A percentile compares a stretch with the other conserved stretches of the same genome.
phyloP scores from a whole-genome alignment of 2,797 vertebrate genomes.

The Carapus acus region DNA sequence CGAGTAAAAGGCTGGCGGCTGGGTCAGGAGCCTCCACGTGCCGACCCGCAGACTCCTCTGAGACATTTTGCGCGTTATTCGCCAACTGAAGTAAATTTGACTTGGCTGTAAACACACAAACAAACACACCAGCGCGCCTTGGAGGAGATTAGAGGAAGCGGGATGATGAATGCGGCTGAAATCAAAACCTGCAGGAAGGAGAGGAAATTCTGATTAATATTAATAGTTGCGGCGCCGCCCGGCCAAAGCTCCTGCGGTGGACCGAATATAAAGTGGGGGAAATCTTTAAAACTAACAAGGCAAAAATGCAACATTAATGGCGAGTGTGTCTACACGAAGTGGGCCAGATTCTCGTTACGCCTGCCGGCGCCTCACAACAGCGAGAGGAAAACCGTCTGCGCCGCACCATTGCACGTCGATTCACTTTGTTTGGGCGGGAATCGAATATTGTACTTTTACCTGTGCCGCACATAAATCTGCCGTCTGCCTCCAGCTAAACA shows the following conservation, averaged over 20 bases:
- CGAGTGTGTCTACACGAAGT: too few relatives aligned
- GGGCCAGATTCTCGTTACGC: too few relatives aligned
- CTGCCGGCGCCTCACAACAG: too few relatives aligned
- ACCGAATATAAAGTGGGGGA: neutral
- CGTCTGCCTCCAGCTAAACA: constrained; percentile 31
- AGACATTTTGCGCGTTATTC: too few relatives aligned
- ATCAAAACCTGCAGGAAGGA: neutral
- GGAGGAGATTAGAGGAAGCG: neutral
- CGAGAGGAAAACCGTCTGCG: constrained; percentile 5
- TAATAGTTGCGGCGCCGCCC: neutral
- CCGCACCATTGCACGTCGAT: neutral
- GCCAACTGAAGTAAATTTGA: too few relatives aligned
- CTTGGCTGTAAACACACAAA: too few relatives aligned
- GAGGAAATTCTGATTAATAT: neutral
- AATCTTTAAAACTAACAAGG: too few relatives aligned
- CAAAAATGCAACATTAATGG: neutral
- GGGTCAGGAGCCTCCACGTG: too few relatives aligned
- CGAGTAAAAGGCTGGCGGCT: too few relatives aligned
- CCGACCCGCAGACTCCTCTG: too few relatives aligned
- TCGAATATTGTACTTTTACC: constrained; percentile 23
- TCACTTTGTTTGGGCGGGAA: constrained; percentile 9
- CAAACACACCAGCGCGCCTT: neutral
- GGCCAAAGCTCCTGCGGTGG: neutral
- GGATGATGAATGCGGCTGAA: neutral
- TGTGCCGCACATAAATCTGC: constrained; percentile 24